phyloP scores from a whole-genome alignment of 1,140 invertebrate species.

The Microplitis demolitor region DNA sequence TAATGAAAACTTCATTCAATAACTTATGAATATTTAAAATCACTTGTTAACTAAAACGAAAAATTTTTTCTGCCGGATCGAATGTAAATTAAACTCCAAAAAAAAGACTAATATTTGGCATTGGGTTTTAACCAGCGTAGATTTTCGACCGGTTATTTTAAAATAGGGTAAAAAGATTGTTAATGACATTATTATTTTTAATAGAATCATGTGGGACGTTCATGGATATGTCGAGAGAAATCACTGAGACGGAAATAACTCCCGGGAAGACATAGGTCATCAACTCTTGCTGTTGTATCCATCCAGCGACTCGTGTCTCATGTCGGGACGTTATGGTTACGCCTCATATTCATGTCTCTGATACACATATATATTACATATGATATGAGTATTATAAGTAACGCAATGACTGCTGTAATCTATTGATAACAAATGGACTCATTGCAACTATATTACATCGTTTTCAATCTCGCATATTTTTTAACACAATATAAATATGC shows the following conservation, averaged over 20 bases:
- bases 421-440: constrained; percentile 14
- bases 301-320: background rate
- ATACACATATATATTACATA: background rate
- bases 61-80: too few species aligned
- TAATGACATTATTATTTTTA: background rate
- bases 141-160: too few species aligned
- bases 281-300: constrained; percentile 8
- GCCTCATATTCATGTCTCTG: background rate
- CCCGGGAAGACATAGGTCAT: constrained; percentile 24
- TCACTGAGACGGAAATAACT: constrained; percentile 20
- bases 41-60: too few species aligned
- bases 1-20: too few species aligned
- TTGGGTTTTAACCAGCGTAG: too few species aligned
- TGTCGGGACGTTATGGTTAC: background rate
- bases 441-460: too few species aligned
- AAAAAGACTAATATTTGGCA: too few species aligned
- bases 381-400: background rate
- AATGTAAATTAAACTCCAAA: too few species aligned
- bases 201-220: constrained; percentile 9
- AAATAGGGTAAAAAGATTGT: constrained; percentile 3
- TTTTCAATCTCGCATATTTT: too few species aligned
- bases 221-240: constrained; percentile 11
- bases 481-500: too few species aligned
- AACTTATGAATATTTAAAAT: too few species aligned
- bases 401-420: constrained; percentile 6